phyloP scores from a whole-genome alignment of 37 sponge, comb jelly and placozoan genomes.

The Lycopodina hypogea region DNA sequence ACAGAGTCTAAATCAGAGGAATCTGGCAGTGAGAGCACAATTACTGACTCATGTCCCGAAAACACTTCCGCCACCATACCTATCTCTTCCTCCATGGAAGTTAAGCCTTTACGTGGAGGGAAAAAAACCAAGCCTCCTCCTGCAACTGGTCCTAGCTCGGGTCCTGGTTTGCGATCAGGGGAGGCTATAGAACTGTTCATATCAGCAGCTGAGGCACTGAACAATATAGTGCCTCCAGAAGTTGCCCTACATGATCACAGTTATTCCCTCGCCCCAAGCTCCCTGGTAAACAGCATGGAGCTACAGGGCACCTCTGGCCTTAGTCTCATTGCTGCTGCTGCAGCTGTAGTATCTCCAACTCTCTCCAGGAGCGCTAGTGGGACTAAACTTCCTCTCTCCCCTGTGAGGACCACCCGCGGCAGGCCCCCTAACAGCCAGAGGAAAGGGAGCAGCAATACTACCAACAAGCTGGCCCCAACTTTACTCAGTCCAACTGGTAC shows the following conservation, averaged over 20 bases:
- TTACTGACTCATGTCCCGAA: constrained; percentile 61
- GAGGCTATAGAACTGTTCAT: constrained; percentile 63
- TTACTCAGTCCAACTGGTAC: constrained; percentile 74
- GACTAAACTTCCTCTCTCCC: constrained; percentile 28
- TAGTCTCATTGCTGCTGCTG: constrained; percentile 82
- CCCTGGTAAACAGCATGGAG: constrained; percentile 48
- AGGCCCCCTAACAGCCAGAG: constrained; percentile 71
- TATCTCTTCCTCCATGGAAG: neutral
- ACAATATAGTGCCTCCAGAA: constrained; percentile 55
- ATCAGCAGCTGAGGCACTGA: constrained; percentile 66
- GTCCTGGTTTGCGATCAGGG: constrained; percentile 2
- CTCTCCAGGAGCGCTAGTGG: constrained; percentile 31
- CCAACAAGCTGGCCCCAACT: constrained; percentile 54
- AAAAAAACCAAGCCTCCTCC: neutral
- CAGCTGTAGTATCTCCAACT: constrained; percentile 82
- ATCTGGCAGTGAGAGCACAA: constrained; percentile 52
- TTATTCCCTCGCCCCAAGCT: constrained; percentile 53
- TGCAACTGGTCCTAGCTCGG: too few species aligned
- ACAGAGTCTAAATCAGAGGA: constrained; percentile 18
- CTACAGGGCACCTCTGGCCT: constrained; percentile 70
- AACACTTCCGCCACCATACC: neutral
- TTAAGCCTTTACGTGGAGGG: neutral
- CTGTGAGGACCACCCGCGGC: constrained; percentile 78
- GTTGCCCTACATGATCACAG: constrained; percentile 81
- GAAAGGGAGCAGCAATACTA: constrained; percentile 31